Conservation (phyloP, 1,140 invertebrate species). For the Oedothorax gibbosus region DNA sequence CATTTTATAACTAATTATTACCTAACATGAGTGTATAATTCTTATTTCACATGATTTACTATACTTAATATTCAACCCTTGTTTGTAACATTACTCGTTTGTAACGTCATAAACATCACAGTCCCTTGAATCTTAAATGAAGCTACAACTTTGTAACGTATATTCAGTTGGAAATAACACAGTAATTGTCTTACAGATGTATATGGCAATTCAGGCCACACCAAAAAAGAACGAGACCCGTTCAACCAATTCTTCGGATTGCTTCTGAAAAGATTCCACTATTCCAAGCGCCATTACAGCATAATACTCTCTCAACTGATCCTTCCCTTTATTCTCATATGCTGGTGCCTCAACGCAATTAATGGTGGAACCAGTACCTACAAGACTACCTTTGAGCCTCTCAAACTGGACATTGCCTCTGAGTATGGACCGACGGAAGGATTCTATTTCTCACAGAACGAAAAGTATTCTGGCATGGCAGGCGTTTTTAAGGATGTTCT, state of each 20-base stretch:
- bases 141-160: background rate
- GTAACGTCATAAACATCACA: background rate
- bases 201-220: slow-evolving; percentile 5
- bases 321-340: slow-evolving; percentile 55
- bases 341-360: slow-evolving; percentile 27
- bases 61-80: no score
- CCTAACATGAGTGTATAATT: no score
- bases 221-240: background rate
- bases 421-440: slow-evolving; percentile 56
- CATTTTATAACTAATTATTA: no score
- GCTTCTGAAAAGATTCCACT: slow-evolving; percentile 63
- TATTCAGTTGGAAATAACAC: background rate
- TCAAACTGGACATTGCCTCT: slow-evolving; percentile 44
- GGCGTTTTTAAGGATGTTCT: slow-evolving; percentile 12
- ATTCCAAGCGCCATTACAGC: slow-evolving; percentile 60
- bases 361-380: background rate
- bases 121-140: background rate
- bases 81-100: no score
- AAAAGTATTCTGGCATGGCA: background rate
- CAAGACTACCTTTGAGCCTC: background rate
- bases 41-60: no score
- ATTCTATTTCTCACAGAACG: slow-evolving; percentile 32
- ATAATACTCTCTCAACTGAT: slow-evolving; percentile 60
- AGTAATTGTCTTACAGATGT: slow-evolving; percentile 27
- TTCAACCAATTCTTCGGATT: slow-evolving; percentile 54